These are phyloP conservation scores for Dryobotodes eremita DNA, from an alignment of 2,888 invertebrate species.

Conservation along the genomic window DNA sequence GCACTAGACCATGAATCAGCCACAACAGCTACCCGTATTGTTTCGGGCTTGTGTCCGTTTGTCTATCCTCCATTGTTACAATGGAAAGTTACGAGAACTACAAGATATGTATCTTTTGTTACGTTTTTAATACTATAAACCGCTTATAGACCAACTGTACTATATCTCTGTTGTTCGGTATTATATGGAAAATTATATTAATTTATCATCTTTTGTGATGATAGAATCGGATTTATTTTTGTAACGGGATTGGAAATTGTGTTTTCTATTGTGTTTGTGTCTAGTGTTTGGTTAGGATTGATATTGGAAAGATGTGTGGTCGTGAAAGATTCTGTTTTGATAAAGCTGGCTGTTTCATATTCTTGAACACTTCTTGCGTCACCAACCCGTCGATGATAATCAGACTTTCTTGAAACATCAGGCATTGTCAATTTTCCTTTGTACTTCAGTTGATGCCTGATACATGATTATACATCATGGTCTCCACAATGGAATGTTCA, in stretches of 20 bases:
- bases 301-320: constrained; percentile 30
- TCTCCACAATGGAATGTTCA: not conserved
- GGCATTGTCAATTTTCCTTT: not conserved
- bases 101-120: constrained; percentile 70
- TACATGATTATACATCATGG: not conserved
- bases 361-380: not conserved
- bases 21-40: constrained; percentile 43
- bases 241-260: constrained; percentile 45
- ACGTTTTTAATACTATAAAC: constrained; percentile 73
- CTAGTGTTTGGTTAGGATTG: constrained; percentile 8
- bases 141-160: constrained; percentile 62
- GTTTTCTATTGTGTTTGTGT: constrained; percentile 46
- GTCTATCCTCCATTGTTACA: constrained; percentile 69
- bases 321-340: constrained; percentile 19
- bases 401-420: not conserved
- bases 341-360: not conserved
- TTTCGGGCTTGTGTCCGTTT: constrained; percentile 58
- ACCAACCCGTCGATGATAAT: not conserved
- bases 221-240: constrained; percentile 40
- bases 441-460: not conserved
- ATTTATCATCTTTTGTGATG: constrained; percentile 39
- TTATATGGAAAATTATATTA: constrained; percentile 40
- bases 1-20: constrained; percentile 48
- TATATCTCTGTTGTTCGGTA: constrained; percentile 18
- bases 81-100: constrained; percentile 62